phyloP scores from a whole-genome alignment of 2,113 vertebrate genomes.

The Chrysochloris asiatica region DNA sequence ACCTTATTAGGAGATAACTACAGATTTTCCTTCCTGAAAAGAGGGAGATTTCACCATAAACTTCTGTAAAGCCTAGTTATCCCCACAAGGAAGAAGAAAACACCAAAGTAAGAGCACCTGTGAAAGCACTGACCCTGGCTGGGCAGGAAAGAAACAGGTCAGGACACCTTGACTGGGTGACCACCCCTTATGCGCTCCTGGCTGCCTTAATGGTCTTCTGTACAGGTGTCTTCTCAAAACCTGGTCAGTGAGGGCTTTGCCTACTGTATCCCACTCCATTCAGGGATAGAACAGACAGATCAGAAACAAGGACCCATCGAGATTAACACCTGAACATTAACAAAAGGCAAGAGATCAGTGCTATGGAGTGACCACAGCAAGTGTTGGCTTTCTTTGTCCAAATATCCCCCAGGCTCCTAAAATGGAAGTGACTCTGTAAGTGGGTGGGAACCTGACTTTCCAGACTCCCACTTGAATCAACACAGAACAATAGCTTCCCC shows the following conservation, averaged over 20 bases:
- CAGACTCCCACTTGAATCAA: background rate
- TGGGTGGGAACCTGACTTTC: background rate
- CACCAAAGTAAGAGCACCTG: background rate
- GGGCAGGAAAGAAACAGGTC: background rate
- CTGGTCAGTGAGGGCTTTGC: no score
- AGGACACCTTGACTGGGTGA: background rate
- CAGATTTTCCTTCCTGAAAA: background rate
- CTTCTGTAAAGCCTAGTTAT: background rate
- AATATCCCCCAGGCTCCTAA: background rate
- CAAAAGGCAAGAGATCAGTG: background rate
- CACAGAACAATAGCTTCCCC: background rate
- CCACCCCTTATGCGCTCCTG: background rate
- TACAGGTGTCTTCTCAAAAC: background rate
- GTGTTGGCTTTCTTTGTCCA: background rate
- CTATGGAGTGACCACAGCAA: background rate
- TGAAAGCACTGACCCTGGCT: background rate
- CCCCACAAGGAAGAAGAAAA: constrained; percentile 26
- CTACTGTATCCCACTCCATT: background rate
- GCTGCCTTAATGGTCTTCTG: background rate
- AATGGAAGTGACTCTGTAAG: background rate
- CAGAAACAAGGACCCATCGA: constrained; percentile 6
- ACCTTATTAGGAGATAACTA: background rate
- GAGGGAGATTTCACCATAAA: background rate
- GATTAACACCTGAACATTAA: background rate
- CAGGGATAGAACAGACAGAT: background rate